Conservation (phyloP, 2,797 vertebrate species). For the Myripristis murdjan region DNA sequence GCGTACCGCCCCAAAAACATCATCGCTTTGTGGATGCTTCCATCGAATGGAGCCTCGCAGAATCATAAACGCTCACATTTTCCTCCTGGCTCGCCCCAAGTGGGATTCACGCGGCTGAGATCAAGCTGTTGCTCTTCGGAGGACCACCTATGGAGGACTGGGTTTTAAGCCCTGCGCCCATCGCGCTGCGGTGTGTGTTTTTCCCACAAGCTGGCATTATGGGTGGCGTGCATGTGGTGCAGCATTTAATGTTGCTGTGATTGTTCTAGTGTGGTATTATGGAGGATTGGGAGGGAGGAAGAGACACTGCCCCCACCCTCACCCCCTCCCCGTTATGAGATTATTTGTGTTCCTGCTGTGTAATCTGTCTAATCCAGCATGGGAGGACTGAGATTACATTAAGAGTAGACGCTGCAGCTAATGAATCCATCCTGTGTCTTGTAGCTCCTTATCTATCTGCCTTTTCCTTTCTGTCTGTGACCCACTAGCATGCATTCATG, state of each 20-base stretch:
- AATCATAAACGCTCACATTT: background rate
- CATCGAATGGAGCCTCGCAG: slow-evolving; percentile 7
- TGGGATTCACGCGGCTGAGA: slow-evolving; percentile 13
- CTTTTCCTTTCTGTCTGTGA: slow-evolving; percentile 34
- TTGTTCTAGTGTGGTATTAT: slow-evolving; percentile 66
- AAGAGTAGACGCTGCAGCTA: slow-evolving; percentile 64
- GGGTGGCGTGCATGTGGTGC: slow-evolving; percentile 9
- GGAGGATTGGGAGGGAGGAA: slow-evolving; percentile 50
- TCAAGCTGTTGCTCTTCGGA: background rate
- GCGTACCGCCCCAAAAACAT: too few species aligned
- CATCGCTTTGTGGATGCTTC: slow-evolving; percentile 26
- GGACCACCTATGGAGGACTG: background rate
- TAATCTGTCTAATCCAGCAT: slow-evolving; percentile 79
- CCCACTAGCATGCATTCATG: slow-evolving; percentile 54
- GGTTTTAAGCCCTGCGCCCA: slow-evolving; percentile 30
- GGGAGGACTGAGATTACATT: slow-evolving; percentile 70
- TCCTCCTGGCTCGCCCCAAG: slow-evolving; percentile 26
- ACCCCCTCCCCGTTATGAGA: too few species aligned
- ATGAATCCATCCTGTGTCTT: slow-evolving; percentile 66
- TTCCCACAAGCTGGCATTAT: background rate
- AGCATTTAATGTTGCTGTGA: slow-evolving; percentile 44
- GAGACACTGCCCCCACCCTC: slow-evolving; percentile 41
- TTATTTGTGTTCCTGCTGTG: slow-evolving; percentile 69
- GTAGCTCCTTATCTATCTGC: slow-evolving; percentile 45
- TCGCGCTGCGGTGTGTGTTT: slow-evolving; percentile 33